Percentiles rank a stretch among this genome's conserved stretches.
Conservation (phyloP, 2,888 invertebrate species). For the Xanthorhoe spadicearia region DNA sequence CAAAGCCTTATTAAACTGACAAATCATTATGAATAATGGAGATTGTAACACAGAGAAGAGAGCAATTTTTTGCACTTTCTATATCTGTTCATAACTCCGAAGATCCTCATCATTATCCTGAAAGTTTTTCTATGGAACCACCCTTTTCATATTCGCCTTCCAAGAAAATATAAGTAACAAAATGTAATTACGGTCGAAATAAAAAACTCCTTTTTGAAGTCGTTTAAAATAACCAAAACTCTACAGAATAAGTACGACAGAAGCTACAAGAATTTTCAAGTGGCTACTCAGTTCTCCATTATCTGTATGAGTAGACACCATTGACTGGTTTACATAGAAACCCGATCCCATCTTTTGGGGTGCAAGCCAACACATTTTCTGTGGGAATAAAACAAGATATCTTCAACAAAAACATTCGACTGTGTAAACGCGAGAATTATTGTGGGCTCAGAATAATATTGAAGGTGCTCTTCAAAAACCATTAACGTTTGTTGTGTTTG, state of each 20-base stretch:
- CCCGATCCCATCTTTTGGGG: constrained; percentile 49
- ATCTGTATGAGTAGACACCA: constrained; percentile 27
- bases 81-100: no score
- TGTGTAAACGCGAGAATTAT: constrained; percentile 77
- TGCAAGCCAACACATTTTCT: constrained; percentile 53
- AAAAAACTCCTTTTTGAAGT: no score
- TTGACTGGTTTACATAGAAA: constrained; percentile 47
- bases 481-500: constrained; percentile 77
- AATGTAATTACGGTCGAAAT: no score
- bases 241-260: constrained; percentile 9
- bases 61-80: no score
- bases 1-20: no score
- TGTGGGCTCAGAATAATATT: constrained; percentile 81
- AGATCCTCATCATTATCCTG: no score
- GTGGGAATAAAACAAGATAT: constrained; percentile 64
- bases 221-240: neutral
- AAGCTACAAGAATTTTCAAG: constrained; percentile 23
- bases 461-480: constrained; percentile 76
- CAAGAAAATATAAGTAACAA: no score
- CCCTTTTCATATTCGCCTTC: no score
- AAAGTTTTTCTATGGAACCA: no score
- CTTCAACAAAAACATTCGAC: constrained; percentile 71
- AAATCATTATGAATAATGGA: no score
- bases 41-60: no score
- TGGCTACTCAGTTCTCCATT: constrained; percentile 16